phyloP scores from a whole-genome alignment of 1,140 invertebrate species.

The Drosophila eugracilis region DNA sequence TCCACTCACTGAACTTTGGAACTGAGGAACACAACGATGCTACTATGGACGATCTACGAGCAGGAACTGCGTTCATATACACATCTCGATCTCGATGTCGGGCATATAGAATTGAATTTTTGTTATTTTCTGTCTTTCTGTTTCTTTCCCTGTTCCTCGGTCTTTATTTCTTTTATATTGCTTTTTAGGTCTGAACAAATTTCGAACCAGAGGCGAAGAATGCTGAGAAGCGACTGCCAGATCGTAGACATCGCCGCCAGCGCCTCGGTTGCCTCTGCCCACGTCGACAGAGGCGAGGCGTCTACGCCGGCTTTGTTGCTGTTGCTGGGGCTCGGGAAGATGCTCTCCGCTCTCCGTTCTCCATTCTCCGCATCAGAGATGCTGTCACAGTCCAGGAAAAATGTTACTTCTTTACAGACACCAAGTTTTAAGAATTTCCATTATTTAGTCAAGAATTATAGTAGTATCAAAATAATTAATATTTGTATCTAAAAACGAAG shows the following conservation, averaged over 20 bases:
- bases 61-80: slow-evolving; percentile 48
- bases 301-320: slow-evolving; percentile 9
- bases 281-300: slow-evolving; percentile 2
- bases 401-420: too few species aligned
- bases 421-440: too few species aligned
- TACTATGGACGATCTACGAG: slow-evolving; percentile 38
- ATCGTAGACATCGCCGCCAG: slow-evolving; percentile 13
- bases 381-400: neutral
- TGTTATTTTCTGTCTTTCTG: slow-evolving; percentile 32
- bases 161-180: slow-evolving; percentile 16
- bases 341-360: slow-evolving; percentile 16
- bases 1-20: slow-evolving; percentile 31
- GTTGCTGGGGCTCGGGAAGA: slow-evolving; percentile 6
- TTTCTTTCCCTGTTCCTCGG: slow-evolving; percentile 11
- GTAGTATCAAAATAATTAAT: too few species aligned
- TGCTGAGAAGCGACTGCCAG: slow-evolving; percentile 43
- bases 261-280: slow-evolving; percentile 10
- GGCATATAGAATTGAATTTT: slow-evolving; percentile 36
- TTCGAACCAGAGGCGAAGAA: slow-evolving; percentile 42
- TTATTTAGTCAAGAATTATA: too few species aligned
- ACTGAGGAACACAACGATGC: slow-evolving; percentile 27
- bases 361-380: slow-evolving; percentile 1
- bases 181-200: slow-evolving; percentile 5
- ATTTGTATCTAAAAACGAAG: too few species aligned
- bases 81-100: slow-evolving; percentile 18